Percentiles rank a stretch among this genome's conserved stretches.
phyloP scores from a whole-genome alignment of 2,888 invertebrate genomes.

The Polyploca ridens region DNA sequence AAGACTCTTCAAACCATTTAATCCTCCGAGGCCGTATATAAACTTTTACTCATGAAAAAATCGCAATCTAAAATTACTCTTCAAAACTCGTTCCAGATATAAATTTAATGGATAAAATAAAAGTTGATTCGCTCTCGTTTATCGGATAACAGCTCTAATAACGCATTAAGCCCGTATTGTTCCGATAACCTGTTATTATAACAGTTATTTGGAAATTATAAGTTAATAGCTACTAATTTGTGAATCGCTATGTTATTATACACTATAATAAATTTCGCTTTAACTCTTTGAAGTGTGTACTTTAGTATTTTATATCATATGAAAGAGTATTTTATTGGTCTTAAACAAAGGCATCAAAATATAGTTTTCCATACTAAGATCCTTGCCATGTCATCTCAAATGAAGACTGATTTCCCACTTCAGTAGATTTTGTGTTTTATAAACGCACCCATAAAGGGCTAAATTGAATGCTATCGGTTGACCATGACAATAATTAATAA shows the following conservation, averaged over 20 bases:
- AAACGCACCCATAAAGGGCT: no score
- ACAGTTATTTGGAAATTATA: conserved; percentile 6
- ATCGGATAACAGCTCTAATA: conserved; percentile 6
- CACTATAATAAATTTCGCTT: not conserved
- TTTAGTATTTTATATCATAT: not conserved
- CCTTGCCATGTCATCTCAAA: no score
- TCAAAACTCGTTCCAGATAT: not conserved
- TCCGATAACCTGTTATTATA: conserved; percentile 3
- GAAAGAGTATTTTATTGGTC: no score
- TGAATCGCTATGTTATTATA: conserved; percentile 15
- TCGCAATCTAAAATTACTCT: not conserved
- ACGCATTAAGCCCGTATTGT: conserved; percentile 2
- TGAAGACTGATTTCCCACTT: no score
- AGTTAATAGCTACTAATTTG: conserved; percentile 13
- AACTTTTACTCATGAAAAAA: not conserved
- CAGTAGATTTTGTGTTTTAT: no score
- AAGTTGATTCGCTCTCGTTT: not conserved
- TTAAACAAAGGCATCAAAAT: no score
- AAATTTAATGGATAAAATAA: not conserved
- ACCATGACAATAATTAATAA: no score
- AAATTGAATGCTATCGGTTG: no score
- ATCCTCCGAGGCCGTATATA: not conserved
- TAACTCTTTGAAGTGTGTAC: not conserved
- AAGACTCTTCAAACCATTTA: not conserved
- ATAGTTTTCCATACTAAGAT: no score